These are phyloP conservation scores for Rhingia rostrata DNA, from an alignment of 2,888 invertebrate species.

Conservation along the genomic window DNA sequence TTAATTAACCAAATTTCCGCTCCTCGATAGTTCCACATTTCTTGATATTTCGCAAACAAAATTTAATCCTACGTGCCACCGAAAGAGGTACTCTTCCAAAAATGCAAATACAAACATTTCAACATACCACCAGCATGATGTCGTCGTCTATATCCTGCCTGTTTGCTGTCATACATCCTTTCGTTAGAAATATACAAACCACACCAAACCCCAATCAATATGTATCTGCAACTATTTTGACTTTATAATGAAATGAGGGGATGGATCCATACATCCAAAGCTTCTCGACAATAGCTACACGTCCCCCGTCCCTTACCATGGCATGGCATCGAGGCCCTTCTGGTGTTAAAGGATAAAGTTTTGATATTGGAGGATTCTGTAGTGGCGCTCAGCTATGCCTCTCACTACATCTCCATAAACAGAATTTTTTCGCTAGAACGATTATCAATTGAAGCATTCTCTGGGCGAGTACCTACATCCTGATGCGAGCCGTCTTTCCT, in stretches of 20 bases:
- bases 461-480: conserved; percentile 28
- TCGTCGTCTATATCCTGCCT: not conserved
- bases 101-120: conserved; percentile 46
- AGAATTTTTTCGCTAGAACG: conserved; percentile 70
- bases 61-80: not conserved
- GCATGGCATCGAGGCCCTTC: conserved; percentile 15
- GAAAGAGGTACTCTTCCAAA: conserved; percentile 6
- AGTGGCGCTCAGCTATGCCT: conserved; percentile 33
- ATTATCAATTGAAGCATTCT: conserved; percentile 72
- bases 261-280: conserved; percentile 1
- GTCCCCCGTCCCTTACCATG: not conserved
- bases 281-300: not conserved
- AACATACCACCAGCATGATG: not conserved
- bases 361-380: conserved; percentile 61
- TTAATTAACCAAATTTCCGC: conserved; percentile 44
- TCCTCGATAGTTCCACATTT: not conserved
- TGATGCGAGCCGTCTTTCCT: not conserved
- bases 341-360: conserved; percentile 72
- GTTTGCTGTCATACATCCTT: not conserved
- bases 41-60: conserved; percentile 12
- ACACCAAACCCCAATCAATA: conserved; percentile 40
- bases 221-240: conserved; percentile 65
- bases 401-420: conserved; percentile 63
- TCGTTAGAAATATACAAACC: not conserved
- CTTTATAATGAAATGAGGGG: conserved; percentile 58